Evolutionary conservation across 2,888 invertebrate species (phyloP).

Genomic region (Scaptomyza cyrtandrae): DNA sequence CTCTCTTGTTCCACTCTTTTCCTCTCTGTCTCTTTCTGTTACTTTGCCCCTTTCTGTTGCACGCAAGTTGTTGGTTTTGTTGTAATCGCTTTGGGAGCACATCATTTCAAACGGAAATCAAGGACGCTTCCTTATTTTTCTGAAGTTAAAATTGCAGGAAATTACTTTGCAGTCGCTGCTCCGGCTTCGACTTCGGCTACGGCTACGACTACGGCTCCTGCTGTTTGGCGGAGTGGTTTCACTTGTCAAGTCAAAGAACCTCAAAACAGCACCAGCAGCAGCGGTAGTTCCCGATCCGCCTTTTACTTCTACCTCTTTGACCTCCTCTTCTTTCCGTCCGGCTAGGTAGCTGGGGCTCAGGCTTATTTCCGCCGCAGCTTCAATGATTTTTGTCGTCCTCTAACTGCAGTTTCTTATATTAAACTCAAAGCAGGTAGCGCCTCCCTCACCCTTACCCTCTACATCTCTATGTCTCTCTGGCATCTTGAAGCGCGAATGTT

Average conservation of each 20-base stretch:
- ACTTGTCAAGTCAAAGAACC: conserved; percentile 31
- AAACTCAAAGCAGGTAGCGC: conserved; percentile 66
- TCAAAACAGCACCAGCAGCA: background rate
- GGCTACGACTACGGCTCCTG: background rate
- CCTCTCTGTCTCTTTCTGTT: background rate
- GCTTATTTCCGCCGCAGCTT: conserved; percentile 27
- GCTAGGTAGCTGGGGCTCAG: background rate
- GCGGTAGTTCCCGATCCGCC: background rate
- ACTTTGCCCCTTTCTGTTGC: no score
- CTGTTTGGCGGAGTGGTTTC: conserved; percentile 23
- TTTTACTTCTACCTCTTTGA: background rate
- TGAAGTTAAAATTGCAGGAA: conserved; percentile 81
- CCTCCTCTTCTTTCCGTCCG: background rate
- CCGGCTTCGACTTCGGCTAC: background rate
- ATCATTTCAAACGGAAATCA: conserved; percentile 80
- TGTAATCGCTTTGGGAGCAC: conserved; percentile 52
- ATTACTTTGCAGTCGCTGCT: conserved; percentile 70
- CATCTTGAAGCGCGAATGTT: conserved; percentile 54
- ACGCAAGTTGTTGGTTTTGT: conserved; percentile 12
- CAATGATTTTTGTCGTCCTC: conserved; percentile 60
- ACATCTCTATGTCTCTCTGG: no score
- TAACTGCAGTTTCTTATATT: conserved; percentile 68
- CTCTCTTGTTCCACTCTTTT: background rate
- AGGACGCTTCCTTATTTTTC: conserved; percentile 80
- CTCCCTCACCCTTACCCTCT: background rate